phyloP scores from a whole-genome alignment of 2,113 vertebrate species.

The Spea multiplicata region DNA sequence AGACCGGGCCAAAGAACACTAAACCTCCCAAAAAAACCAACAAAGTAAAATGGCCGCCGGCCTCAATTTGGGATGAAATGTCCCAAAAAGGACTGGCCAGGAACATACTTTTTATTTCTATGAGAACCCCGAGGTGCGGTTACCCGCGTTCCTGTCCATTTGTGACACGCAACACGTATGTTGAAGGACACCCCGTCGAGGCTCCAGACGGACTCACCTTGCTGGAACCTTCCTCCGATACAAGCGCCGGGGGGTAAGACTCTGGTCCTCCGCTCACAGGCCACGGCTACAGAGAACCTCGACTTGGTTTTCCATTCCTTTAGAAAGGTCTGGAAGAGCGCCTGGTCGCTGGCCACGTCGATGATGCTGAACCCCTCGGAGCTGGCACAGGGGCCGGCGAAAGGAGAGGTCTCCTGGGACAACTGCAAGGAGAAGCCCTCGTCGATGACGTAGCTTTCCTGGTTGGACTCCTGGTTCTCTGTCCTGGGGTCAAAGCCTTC shows the following conservation, averaged over 20 bases:
- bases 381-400: constrained; percentile 60
- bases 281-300: constrained; percentile 80
- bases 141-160: too few relatives aligned
- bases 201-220: constrained; percentile 66
- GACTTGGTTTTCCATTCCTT: constrained; percentile 83
- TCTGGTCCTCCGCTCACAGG: constrained; percentile 74
- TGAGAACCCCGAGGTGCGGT: too few relatives aligned
- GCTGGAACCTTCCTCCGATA: constrained; percentile 75
- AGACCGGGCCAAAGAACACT: too few relatives aligned
- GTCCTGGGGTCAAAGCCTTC: constrained; percentile 20
- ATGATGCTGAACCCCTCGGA: constrained; percentile 80
- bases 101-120: too few relatives aligned
- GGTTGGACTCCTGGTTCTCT: constrained; percentile 43
- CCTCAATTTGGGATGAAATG: too few relatives aligned
- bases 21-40: too few relatives aligned
- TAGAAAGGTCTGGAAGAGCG: constrained; percentile 85
- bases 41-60: too few relatives aligned
- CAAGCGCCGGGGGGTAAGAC: constrained; percentile 58
- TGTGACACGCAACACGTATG: too few relatives aligned
- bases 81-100: too few relatives aligned
- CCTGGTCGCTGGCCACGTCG: constrained; percentile 83
- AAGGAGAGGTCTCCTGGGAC: constrained; percentile 69
- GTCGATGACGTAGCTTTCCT: constrained; percentile 54
- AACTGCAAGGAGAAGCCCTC: constrained; percentile 71
- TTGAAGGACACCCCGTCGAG: too few relatives aligned